Percentiles rank a stretch among this genome's conserved stretches.
Conservation (phyloP, 1,140 invertebrate species). For the Helicoverpa armigera region DNA sequence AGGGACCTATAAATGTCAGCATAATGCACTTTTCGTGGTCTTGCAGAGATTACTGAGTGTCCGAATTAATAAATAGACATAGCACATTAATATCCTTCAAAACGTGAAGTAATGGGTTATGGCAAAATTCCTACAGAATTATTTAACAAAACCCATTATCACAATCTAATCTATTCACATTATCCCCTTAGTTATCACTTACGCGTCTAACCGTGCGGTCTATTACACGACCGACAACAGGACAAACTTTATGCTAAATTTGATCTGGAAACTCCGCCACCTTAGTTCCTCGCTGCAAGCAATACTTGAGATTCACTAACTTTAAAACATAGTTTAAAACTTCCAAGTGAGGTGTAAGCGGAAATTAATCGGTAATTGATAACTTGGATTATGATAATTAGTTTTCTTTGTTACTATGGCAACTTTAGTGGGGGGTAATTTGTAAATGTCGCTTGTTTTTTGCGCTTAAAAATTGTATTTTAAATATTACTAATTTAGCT, state of each 20-base stretch:
- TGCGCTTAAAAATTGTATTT: too few species aligned
- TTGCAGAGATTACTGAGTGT: neutral
- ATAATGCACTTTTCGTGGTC: too few species aligned
- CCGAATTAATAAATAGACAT: neutral
- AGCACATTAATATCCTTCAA: too few species aligned
- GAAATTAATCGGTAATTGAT: constrained; percentile 33
- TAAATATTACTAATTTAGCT: too few species aligned
- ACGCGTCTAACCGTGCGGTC: constrained; percentile 14
- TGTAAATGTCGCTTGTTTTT: too few species aligned
- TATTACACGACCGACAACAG: constrained; percentile 30
- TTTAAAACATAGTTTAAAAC: constrained; percentile 17
- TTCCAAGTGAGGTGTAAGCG: constrained; percentile 5
- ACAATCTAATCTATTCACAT: neutral
- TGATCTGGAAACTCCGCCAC: constrained; percentile 32
- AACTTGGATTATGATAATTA: neutral
- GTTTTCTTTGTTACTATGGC: neutral
- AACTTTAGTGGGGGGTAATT: too few species aligned
- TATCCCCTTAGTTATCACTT: constrained; percentile 12
- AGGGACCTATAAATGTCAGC: too few species aligned
- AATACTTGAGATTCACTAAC: constrained; percentile 27
- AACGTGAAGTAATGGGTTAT: too few species aligned
- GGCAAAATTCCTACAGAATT: neutral
- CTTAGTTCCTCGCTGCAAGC: constrained; percentile 22
- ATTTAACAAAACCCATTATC: neutral
- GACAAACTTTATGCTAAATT: constrained; percentile 35